phyloP scores from a whole-genome alignment of 2,797 vertebrate species.

The Crypturellus tataupa region DNA sequence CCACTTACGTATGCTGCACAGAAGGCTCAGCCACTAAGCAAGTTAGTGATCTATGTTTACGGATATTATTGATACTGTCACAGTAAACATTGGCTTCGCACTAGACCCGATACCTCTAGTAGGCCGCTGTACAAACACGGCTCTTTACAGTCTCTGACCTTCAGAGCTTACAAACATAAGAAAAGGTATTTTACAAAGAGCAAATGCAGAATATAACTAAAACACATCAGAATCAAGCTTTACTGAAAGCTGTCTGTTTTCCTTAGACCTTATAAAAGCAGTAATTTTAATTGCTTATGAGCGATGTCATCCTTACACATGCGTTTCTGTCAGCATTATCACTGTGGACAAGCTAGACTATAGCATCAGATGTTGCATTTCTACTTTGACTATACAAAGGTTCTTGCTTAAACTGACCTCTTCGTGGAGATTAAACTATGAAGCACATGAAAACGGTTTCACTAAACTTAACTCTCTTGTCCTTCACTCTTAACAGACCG shows the following conservation, averaged over 20 bases:
- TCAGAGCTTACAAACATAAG: neutral
- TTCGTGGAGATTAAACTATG: neutral
- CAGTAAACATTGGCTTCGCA: neutral
- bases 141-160: neutral
- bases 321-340: neutral
- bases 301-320: fast-evolving
- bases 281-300: neutral
- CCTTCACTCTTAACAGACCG: neutral
- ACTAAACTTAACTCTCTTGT: neutral
- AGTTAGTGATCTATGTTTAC: neutral
- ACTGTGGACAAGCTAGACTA: neutral
- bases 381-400: neutral
- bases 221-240: neutral
- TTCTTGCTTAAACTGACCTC: neutral
- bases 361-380: neutral
- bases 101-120: neutral
- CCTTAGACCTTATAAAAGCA: neutral
- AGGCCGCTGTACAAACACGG: neutral
- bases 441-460: neutral
- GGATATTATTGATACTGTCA: neutral
- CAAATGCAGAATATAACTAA: neutral
- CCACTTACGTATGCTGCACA: neutral
- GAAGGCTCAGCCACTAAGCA: neutral
- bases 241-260: neutral
- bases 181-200: neutral